Percentiles rank a stretch among this genome's conserved stretches.
Conservation (phyloP, 2,113 vertebrate genomes). For the Dipodomys stephensi region DNA sequence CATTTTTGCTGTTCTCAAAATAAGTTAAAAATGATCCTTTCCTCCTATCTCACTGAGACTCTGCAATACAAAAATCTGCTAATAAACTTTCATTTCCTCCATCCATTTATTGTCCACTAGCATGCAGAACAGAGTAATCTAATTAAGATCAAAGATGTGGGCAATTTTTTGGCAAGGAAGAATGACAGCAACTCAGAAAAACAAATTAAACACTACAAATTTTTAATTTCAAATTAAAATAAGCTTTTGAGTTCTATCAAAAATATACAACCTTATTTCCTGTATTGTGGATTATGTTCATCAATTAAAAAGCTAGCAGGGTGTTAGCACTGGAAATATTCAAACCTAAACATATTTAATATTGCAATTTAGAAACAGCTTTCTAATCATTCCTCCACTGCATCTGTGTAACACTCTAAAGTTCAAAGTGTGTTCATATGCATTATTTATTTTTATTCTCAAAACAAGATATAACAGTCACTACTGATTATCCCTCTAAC, state of each 20-base stretch:
- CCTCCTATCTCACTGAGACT: not conserved
- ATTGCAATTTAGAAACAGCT: slow-evolving; percentile 19
- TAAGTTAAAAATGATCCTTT: not conserved
- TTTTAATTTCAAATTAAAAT: slow-evolving; percentile 52
- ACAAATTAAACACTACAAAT: not conserved
- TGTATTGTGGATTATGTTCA: slow-evolving; percentile 39
- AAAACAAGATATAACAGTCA: slow-evolving; percentile 62
- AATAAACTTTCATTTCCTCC: not conserved
- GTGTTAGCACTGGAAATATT: slow-evolving; percentile 49
- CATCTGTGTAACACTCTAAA: slow-evolving; percentile 39
- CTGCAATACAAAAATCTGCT: not conserved
- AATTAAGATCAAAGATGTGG: slow-evolving; percentile 27
- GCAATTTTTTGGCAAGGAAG: not conserved
- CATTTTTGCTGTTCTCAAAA: not conserved
- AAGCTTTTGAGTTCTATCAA: not conserved
- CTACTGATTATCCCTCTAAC: slow-evolving; percentile 56
- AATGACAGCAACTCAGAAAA: not conserved
- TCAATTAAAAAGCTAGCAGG: slow-evolving; percentile 10
- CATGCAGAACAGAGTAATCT: not conserved
- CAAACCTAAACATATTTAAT: slow-evolving; percentile 38
- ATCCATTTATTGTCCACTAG: not conserved
- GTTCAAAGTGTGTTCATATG: slow-evolving; percentile 67
- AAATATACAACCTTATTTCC: slow-evolving; percentile 18
- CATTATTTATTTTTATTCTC: slow-evolving; percentile 74
- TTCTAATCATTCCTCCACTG: slow-evolving; percentile 47